Percentiles rank a stretch among this genome's conserved stretches.
These are phyloP conservation scores for Xiphophorus maculatus DNA, from an alignment of 2,113 vertebrate species.

Conservation along the genomic window DNA sequence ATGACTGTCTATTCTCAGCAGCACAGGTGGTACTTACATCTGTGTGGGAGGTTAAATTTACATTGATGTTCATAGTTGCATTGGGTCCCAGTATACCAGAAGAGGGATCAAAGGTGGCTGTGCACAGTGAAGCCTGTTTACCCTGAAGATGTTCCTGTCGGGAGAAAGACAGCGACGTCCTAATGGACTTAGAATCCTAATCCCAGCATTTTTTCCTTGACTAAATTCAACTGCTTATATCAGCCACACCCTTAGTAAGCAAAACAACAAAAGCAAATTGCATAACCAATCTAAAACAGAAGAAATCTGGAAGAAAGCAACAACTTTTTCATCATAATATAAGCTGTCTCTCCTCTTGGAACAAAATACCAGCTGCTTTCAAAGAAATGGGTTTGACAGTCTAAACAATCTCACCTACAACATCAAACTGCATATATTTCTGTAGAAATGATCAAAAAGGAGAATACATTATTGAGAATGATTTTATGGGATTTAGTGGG, in stretches of 20 bases:
- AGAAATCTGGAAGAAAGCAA: not conserved
- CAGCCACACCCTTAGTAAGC: not conserved
- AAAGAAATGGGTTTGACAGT: not conserved
- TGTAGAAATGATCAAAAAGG: not conserved
- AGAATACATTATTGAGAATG: not conserved
- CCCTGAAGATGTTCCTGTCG: slow-evolving; percentile 81
- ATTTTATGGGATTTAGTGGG: not conserved
- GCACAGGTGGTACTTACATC: slow-evolving; percentile 69
- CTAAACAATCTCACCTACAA: not conserved
- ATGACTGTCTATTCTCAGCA: not conserved
- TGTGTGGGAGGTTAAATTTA: slow-evolving; percentile 78
- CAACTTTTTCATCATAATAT: not conserved
- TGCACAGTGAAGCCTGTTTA: slow-evolving; percentile 79
- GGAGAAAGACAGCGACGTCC: not conserved
- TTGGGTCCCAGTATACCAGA: slow-evolving; percentile 83
- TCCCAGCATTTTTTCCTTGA: not conserved
- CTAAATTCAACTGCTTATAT: not conserved
- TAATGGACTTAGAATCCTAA: not conserved
- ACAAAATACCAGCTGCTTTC: not conserved
- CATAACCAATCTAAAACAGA: not conserved
- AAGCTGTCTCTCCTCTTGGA: not conserved
- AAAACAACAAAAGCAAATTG: not conserved
- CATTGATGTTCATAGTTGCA: slow-evolving; percentile 77
- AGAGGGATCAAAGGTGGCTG: slow-evolving; percentile 72
- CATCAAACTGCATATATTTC: not conserved